Percentiles rank a stretch among this genome's conserved stretches.
phyloP scores from a whole-genome alignment of 2,888 invertebrate species.

The Clivina fossor region DNA sequence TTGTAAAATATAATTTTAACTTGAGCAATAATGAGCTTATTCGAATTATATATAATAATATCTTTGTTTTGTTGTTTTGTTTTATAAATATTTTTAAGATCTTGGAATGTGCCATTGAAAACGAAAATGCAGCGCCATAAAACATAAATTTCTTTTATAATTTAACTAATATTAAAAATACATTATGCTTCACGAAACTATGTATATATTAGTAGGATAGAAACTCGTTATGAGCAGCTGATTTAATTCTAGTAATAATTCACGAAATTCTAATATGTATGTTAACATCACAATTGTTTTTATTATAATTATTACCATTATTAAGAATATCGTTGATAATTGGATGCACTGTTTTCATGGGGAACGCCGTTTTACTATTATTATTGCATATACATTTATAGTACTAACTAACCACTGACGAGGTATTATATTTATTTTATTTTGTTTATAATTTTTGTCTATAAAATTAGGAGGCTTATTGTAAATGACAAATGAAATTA shows the following conservation, averaged over 20 bases:
- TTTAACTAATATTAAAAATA: slow-evolving; percentile 11
- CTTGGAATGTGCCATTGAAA: slow-evolving; percentile 23
- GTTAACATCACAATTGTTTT: slow-evolving; percentile 13
- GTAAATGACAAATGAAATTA: slow-evolving; percentile 10
- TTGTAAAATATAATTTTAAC: no score
- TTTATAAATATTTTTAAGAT: background rate
- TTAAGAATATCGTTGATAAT: slow-evolving; percentile 12
- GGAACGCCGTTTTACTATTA: no score
- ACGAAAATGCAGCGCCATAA: slow-evolving; percentile 23
- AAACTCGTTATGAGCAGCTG: slow-evolving; percentile 25
- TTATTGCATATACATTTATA: no score
- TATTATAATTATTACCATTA: slow-evolving; percentile 7
- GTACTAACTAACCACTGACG: no score
- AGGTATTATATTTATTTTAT: slow-evolving; percentile 11
- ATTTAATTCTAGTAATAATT: slow-evolving; percentile 17
- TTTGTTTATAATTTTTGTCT: slow-evolving; percentile 3
- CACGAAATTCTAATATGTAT: background rate
- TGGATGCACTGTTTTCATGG: slow-evolving; percentile 16
- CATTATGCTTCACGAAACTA: slow-evolving; percentile 26
- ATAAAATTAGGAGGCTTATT: slow-evolving; percentile 16
- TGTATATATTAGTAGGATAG: slow-evolving; percentile 33
- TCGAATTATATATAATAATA: no score
- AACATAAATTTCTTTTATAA: background rate
- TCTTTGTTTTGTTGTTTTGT: no score
- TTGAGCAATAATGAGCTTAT: no score